These are phyloP conservation scores for Trachymyrmex septentrionalis DNA, from an alignment of 1,140 invertebrate species.

Conservation along the genomic window DNA sequence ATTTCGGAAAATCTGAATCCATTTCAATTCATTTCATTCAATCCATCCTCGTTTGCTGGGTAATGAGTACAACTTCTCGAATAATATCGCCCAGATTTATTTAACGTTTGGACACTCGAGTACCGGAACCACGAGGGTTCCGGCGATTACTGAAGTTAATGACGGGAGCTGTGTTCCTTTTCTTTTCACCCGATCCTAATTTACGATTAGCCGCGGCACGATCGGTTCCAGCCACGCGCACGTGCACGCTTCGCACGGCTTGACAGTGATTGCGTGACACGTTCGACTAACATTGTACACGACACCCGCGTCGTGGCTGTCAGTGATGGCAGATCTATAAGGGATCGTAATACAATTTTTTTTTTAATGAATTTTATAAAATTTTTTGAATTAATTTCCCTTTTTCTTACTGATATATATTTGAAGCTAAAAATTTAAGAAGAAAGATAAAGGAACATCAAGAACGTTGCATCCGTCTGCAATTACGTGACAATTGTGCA, in stretches of 20 bases:
- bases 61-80: background rate
- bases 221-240: conserved; percentile 73
- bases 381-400: background rate
- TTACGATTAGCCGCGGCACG: conserved; percentile 41
- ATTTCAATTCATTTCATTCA: too few relatives aligned
- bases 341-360: background rate
- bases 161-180: conserved; percentile 14
- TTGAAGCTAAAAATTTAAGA: background rate
- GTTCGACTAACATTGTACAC: conserved; percentile 63
- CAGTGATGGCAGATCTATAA: background rate
- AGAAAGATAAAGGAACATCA: background rate
- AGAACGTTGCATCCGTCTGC: background rate
- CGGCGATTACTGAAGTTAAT: conserved; percentile 57
- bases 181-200: conserved; percentile 60
- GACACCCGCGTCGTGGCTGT: background rate
- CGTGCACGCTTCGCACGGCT: conserved; percentile 83
- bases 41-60: too few relatives aligned
- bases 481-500: background rate
- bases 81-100: background rate
- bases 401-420: background rate
- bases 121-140: conserved; percentile 33
- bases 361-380: background rate
- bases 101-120: background rate
- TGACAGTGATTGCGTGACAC: conserved; percentile 85
- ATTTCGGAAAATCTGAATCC: too few relatives aligned